phyloP scores from a whole-genome alignment of 2,888 invertebrate species.

The Elegia similella region DNA sequence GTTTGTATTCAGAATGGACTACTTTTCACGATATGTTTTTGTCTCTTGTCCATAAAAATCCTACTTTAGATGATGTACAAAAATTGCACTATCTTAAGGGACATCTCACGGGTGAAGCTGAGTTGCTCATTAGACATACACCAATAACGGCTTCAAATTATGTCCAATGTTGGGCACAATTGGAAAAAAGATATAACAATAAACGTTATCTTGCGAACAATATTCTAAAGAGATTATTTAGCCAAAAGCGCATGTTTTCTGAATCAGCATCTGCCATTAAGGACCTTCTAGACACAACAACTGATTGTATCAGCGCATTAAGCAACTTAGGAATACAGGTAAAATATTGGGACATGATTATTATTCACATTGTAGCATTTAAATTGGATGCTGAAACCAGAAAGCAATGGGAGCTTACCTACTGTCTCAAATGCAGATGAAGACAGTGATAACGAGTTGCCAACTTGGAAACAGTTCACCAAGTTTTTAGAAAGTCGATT shows the following conservation, averaged over 20 bases:
- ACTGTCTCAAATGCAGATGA: background rate
- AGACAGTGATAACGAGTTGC: slow-evolving; percentile 4
- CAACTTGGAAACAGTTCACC: slow-evolving; percentile 2
- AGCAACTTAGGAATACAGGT: slow-evolving; percentile 3
- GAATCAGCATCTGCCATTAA: no score
- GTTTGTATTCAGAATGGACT: slow-evolving; percentile 29
- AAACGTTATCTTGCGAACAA: slow-evolving; percentile 26
- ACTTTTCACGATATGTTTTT: slow-evolving; percentile 28
- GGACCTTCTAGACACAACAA: slow-evolving; percentile 25
- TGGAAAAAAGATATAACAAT: slow-evolving; percentile 27
- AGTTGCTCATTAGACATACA: slow-evolving; percentile 26
- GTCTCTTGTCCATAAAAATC: slow-evolving; percentile 29
- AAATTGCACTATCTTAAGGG: slow-evolving; percentile 30
- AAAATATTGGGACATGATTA: slow-evolving; percentile 6
- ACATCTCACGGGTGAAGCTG: slow-evolving; percentile 29
- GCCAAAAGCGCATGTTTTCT: slow-evolving; percentile 14
- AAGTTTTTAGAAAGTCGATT: slow-evolving; percentile 15
- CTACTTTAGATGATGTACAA: slow-evolving; percentile 26
- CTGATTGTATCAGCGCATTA: slow-evolving; percentile 26
- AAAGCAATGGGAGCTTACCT: slow-evolving; percentile 17
- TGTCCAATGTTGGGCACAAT: slow-evolving; percentile 23
- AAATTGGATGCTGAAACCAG: slow-evolving; percentile 8
- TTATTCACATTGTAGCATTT: background rate
- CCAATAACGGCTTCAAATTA: slow-evolving; percentile 26
- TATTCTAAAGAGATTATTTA: slow-evolving; percentile 24